Evolutionary conservation across 2,888 invertebrate genomes (phyloP).

Genomic region (Anthrax anthrax): DNA sequence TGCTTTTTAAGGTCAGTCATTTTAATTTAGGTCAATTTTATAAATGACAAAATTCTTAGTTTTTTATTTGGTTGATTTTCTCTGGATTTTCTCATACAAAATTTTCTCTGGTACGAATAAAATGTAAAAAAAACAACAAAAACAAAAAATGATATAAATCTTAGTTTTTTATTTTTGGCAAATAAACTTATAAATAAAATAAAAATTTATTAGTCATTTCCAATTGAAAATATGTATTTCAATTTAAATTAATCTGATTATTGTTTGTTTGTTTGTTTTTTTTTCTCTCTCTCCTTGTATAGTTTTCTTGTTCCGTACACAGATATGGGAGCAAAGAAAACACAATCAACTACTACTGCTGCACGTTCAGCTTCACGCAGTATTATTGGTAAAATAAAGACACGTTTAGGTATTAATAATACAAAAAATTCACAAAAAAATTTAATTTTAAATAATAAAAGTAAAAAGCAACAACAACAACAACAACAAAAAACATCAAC

Average conservation of each 20-base stretch:
- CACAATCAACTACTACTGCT: not conserved
- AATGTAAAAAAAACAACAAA: too few relatives aligned
- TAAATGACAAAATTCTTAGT: too few relatives aligned
- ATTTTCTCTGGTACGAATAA: too few relatives aligned
- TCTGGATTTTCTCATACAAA: too few relatives aligned
- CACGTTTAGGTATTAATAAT: not conserved
- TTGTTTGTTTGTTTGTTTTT: not conserved
- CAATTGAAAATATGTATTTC: too few relatives aligned
- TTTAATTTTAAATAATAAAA: not conserved
- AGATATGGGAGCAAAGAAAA: slow-evolving; percentile 12
- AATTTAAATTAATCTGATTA: not conserved
- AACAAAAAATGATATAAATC: too few relatives aligned
- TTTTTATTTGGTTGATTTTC: too few relatives aligned
- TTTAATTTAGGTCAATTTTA: too few relatives aligned
- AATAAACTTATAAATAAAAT: too few relatives aligned
- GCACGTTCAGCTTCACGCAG: slow-evolving; percentile 1
- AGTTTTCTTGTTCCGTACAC: not conserved
- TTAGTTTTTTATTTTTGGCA: too few relatives aligned
- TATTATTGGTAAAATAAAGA: slow-evolving; percentile 5
- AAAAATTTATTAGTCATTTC: too few relatives aligned
- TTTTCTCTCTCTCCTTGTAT: not conserved
- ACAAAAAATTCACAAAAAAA: slow-evolving; percentile 1
- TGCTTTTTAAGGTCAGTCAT: too few relatives aligned
- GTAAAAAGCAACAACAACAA: not conserved
- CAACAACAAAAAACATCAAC: not conserved